Percentiles rank a stretch among this genome's conserved stretches.
Conservation (phyloP, 1,140 invertebrate genomes). For the Bilobella aurantiaca region DNA sequence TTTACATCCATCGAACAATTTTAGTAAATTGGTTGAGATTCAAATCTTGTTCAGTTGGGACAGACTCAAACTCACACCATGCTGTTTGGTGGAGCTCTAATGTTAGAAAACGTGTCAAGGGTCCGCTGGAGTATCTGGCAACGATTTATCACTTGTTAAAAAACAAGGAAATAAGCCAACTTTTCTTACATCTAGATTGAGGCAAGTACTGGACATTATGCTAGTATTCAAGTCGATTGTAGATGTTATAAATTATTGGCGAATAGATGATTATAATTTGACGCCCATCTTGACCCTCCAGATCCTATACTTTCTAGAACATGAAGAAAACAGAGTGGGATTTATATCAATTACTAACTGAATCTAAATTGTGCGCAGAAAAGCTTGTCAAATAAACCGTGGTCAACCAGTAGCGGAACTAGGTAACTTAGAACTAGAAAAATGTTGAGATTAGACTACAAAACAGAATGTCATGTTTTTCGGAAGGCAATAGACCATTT, state of each 20-base stretch:
- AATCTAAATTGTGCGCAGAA: neutral
- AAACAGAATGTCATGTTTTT: too few relatives aligned
- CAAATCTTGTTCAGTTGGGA: slow-evolving; percentile 11
- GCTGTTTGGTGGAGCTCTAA: slow-evolving; percentile 16
- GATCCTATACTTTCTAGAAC: slow-evolving; percentile 6
- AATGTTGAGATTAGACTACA: too few relatives aligned
- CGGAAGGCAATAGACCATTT: too few relatives aligned
- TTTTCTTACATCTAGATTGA: slow-evolving; percentile 2
- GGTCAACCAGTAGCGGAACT: neutral
- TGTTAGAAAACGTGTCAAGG: slow-evolving; percentile 10
- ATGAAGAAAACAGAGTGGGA: slow-evolving; percentile 19
- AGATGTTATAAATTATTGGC: slow-evolving; percentile 9
- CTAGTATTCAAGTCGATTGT: neutral
- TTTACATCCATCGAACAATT: neutral
- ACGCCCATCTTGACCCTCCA: neutral
- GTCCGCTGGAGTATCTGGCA: slow-evolving; percentile 11
- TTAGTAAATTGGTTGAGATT: slow-evolving; percentile 7
- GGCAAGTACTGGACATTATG: slow-evolving; percentile 23
- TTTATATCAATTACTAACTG: neutral
- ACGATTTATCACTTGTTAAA: neutral
- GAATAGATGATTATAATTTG: slow-evolving; percentile 11
- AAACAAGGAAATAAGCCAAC: slow-evolving; percentile 14
- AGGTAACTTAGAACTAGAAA: too few relatives aligned
- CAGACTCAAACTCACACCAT: slow-evolving; percentile 24
- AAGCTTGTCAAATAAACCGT: neutral